Base-by-base conservation (phyloP, 2,888 invertebrate species). In the Neuroscelio doddi region DNA sequence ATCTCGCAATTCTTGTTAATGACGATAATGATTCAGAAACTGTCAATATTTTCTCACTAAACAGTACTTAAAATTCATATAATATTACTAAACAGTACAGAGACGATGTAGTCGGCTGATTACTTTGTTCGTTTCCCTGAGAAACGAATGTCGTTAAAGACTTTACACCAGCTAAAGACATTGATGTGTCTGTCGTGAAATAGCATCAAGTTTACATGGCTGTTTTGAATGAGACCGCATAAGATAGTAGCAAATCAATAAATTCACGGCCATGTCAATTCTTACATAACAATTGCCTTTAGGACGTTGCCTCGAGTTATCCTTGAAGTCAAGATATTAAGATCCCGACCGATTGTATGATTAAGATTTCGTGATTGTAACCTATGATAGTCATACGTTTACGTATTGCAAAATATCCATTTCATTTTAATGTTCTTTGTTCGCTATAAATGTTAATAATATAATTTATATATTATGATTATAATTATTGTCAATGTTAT, bases 301-400 rank as follows among this genome's bases (percentile, higher is more conserved):
- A 75, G 71, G 72, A 76, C 70, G 57, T 73, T 76, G 68, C 70
- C 72, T 68, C 69, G 62, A 26, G 44, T 53, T 63, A 70, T 76
- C 71, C 71, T 75, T 72, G 68, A 66, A 57, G 46, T 66, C 52
- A 45, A 30, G 44, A 50, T 8, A 53, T 16, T 9, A 27, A 41
- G 41, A 41, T 41, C 26, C 41, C 41, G 41, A 32, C 50, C 29
- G 41, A 49, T 49, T 29, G 29, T 36, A n/a, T 17, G 52, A 59
- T 59, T 46, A 59, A 51, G 52, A 52, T 52, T 52, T 59, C 9
- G 47, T 24, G 47, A 59, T 51, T 47, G 21, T 39, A 27, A 26
- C 34, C 41, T 10, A 41, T 24, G 26, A 41, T 41, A 41, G 12
- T 24, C 24, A 12, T 24, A 3, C 36, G 36, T 30, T 30, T 30